phyloP scores from a whole-genome alignment of 2,888 invertebrate genomes.

The Camptogramma bilineatum region DNA sequence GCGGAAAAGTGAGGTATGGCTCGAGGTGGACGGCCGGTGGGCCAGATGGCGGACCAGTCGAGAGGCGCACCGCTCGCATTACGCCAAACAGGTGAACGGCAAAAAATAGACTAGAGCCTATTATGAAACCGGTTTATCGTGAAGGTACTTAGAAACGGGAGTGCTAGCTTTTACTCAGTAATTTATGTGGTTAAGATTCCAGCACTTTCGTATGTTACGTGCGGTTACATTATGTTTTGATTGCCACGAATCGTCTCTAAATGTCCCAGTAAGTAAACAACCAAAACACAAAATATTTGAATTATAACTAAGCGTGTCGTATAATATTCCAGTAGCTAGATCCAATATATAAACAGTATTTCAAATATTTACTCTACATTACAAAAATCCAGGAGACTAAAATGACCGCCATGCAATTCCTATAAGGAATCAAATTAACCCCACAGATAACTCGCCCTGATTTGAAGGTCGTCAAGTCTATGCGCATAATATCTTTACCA shows the following conservation, averaged over 20 bases:
- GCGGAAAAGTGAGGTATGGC: constrained; percentile 55
- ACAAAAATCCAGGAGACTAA: neutral
- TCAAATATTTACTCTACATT: too few species aligned
- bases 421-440: neutral
- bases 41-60: constrained; percentile 51
- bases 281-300: neutral
- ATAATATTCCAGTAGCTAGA: neutral
- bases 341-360: too few species aligned
- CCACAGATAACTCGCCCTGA: neutral
- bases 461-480: neutral
- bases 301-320: too few species aligned
- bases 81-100: constrained; percentile 74
- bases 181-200: constrained; percentile 72
- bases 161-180: constrained; percentile 77
- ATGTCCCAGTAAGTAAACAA: constrained; percentile 5
- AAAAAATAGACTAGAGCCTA: constrained; percentile 76
- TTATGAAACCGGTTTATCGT: constrained; percentile 74
- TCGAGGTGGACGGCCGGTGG: constrained; percentile 35
- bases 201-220: constrained; percentile 61
- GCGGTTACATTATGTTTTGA: constrained; percentile 51
- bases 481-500: neutral
- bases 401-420: neutral
- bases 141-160: constrained; percentile 67
- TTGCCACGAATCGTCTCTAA: constrained; percentile 27
- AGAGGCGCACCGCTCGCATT: constrained; percentile 58